Percentiles rank a stretch among this genome's conserved stretches.
phyloP scores from a whole-genome alignment of 2,113 vertebrate species.

The Pterocles burchelli region DNA sequence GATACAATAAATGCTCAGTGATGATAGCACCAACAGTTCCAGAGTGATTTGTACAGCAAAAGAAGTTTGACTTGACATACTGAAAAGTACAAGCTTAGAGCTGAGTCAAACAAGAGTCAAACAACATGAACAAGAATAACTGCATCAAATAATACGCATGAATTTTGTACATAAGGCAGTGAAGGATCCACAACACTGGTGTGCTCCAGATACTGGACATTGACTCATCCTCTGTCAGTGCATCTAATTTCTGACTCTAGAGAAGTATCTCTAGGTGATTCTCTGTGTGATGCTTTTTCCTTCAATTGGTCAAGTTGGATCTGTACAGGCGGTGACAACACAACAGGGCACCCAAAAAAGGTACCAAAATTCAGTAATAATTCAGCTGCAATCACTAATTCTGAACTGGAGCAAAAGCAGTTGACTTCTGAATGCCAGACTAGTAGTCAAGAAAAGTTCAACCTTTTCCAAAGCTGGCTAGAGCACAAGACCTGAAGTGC shows the following conservation, averaged over 20 bases:
- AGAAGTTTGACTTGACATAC: not conserved
- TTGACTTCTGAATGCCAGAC: not conserved
- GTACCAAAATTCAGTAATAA: not conserved
- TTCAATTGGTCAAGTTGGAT: not conserved
- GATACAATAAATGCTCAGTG: not conserved
- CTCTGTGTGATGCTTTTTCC: rapidly evolving
- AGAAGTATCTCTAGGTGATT: too few relatives aligned
- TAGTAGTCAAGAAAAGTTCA: not conserved
- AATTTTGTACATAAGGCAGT: rapidly evolving
- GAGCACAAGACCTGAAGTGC: not conserved
- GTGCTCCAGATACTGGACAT: not conserved
- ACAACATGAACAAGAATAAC: rapidly evolving
- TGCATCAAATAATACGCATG: not conserved
- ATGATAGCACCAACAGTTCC: not conserved
- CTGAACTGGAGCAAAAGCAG: not conserved
- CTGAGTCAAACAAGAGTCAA: not conserved
- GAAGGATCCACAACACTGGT: not conserved
- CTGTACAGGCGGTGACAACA: not conserved
- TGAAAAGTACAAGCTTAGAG: not conserved
- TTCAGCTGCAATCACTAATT: not conserved
- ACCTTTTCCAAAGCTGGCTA: not conserved
- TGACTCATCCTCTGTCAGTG: not conserved
- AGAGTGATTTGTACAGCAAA: not conserved
- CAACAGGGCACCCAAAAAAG: not conserved
- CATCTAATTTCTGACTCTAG: not conserved